Base-by-base conservation (phyloP, 2,888 invertebrate genomes). In the Caenorhabditis macrosperma region DNA sequence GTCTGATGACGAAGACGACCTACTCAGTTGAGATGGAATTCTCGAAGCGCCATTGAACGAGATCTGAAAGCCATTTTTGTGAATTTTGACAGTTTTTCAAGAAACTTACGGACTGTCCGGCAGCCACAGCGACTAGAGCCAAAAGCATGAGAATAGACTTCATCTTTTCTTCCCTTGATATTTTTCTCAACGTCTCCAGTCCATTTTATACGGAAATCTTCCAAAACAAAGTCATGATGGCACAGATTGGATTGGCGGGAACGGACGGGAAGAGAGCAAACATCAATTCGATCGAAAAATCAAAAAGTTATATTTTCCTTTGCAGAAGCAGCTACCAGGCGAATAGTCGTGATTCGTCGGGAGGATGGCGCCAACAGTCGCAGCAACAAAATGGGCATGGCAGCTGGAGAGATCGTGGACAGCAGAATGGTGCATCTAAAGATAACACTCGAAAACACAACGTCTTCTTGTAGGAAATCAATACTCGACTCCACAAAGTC, bases 81-180 rank as follows among this genome's bases (percentile, higher is more conserved):
- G 2, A 38, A 15, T 38, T 38, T 12, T 38, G 5, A 33, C 33
- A 48, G 3, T 24, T 48, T 48, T 48, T 7, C 9, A 10, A 33
- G 28, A 17, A 30, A 66, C 69, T 50, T 17, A 60, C 69, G 2
- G 46, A 52, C 22, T 48, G 55, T 10, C 33, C 63, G 4, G 63
- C 63, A 33, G 46, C 63, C 7, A 64, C 63, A 30, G 57, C 63
- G 41, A 64, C 30, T 20, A 61, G 22, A 38, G 57, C 64, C 24
- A 72, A 41, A 20, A 72, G 44, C 15, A 57, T 50, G 38, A 72
- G n/a, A 15, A 44, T 7, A 4, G 57, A n/a, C 64, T 72, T 72
- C 72, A 72, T 72, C n/a, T 30, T 50, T 10, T 10, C 17, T 3
- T 57, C 5, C n/a, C 17, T n/a, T 55, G 3, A 38, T 63, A 1